Evolutionary conservation across 2,113 vertebrate species (phyloP).

Genomic region (Tor tambroides): DNA sequence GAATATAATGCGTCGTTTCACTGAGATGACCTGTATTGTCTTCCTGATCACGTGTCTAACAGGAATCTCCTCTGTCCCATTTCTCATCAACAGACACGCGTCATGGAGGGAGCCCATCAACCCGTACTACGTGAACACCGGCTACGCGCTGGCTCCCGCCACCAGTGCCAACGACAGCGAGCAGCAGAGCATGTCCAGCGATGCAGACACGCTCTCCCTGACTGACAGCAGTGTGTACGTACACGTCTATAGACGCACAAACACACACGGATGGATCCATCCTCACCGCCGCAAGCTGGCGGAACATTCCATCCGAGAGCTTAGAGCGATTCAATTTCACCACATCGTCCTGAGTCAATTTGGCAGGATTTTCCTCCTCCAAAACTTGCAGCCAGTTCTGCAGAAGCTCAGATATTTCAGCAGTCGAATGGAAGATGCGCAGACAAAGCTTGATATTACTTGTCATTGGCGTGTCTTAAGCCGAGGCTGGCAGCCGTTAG

Average conservation of each 20-base stretch:
- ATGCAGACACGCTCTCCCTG: conserved; percentile 94
- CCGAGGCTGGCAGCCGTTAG: not conserved
- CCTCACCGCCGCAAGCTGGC: not conserved
- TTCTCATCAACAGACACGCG: conserved; percentile 67
- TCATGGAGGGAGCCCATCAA: conserved; percentile 90
- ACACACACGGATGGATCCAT: conserved; percentile 20
- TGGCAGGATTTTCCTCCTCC: conserved; percentile 16
- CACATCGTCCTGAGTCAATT: not conserved
- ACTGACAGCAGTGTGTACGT: conserved; percentile 92
- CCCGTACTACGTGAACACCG: conserved; percentile 95
- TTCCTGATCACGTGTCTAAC: conserved; percentile 7
- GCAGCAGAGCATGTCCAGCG: conserved; percentile 99
- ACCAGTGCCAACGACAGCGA: conserved; percentile 98
- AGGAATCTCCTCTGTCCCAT: conserved; percentile 4
- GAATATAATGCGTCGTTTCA: conserved; percentile 7
- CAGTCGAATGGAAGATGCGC: not conserved
- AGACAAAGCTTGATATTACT: conserved; percentile 30
- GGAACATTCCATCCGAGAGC: conserved; percentile 29
- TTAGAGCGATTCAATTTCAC: conserved; percentile 36
- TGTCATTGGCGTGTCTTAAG: conserved; percentile 16
- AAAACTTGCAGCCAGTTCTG: not conserved
- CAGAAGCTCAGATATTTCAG: conserved; percentile 9
- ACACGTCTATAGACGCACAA: conserved; percentile 47
- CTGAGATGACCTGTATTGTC: not conserved
- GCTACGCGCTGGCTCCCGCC: conserved; percentile 91